Base-by-base conservation (phyloP, 1,140 invertebrate genomes). In the Microvelia longipes region DNA sequence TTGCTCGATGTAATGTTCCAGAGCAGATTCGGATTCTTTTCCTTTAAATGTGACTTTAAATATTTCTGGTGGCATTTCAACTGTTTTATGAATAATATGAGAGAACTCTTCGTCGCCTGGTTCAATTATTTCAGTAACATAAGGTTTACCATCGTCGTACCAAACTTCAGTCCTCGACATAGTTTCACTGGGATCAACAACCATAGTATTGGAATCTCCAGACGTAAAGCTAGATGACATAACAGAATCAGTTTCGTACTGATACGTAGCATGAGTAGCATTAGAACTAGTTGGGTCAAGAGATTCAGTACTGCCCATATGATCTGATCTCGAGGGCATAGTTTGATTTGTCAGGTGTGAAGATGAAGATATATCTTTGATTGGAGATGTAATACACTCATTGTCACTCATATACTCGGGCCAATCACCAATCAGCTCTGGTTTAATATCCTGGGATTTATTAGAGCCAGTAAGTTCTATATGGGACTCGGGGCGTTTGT, bases 191-290 rank as follows among this genome's bases (percentile, higher is more conserved):
- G 86, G 83, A 19, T 86, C 87, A 0, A 86, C 87, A 1, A 89
- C 84, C 86, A 89, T 87, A 15, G 87, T 89, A 75, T 86, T 87
- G 65, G 87, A 88, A 71, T 87, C 87, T 75, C 85, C 87, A 79
- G 89, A 90, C 29, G 89, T 90, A 61, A 91, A 84, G 78, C 89
- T 91, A 24, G 88, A 88, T 2, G 89, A 91, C 86, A 90, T 90
- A 25, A 89, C 83, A 0, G 90, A 91, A 75, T 91, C 89, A 0
- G 87, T 88, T 78, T 91, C 89, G 75, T 88, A 89, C 74, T 90
- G 89, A 75, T 89, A 91, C n/a, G 89, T 91, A 24, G 90, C 90
- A 75, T 89, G 85, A 0, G 89, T 91, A 0, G 88, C 89, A 19
- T 88, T 88, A 1, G 89, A 90, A 74, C 87, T 90, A 0, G 87